These are phyloP conservation scores for Rhopalosiphum nymphaeae DNA, from an alignment of 2,888 invertebrate genomes.

Conservation along the genomic window DNA sequence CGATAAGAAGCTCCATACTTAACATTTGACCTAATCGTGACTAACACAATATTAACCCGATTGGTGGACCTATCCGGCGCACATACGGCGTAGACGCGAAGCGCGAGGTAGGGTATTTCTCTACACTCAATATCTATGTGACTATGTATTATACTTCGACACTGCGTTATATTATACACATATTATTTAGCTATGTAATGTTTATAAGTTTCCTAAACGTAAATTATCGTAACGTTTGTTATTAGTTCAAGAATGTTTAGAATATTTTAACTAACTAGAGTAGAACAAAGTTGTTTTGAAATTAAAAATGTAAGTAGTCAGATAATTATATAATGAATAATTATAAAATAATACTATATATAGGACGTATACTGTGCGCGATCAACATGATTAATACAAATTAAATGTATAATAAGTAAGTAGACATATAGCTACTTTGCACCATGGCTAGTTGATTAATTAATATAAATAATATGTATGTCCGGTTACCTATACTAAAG, in stretches of 20 bases:
- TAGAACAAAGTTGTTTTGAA: not conserved
- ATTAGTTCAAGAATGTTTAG: not conserved
- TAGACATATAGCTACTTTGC: not conserved
- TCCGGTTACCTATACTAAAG: not conserved
- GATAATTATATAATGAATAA: not conserved
- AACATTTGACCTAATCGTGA: slow-evolving; percentile 65
- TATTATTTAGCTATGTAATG: not conserved
- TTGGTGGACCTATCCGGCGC: not conserved
- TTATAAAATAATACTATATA: not conserved
- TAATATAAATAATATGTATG: not conserved
- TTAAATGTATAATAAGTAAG: not conserved
- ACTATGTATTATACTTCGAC: not conserved
- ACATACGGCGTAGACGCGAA: not conserved
- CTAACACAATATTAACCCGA: slow-evolving; percentile 62
- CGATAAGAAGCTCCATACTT: slow-evolving; percentile 64
- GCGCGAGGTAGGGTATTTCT: slow-evolving; percentile 18
- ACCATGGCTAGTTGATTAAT: not conserved
- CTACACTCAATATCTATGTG: not conserved
- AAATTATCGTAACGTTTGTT: not conserved
- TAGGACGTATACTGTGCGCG: not conserved
- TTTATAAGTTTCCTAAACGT: not conserved
- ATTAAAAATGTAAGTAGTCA: not conserved
- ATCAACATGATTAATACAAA: not conserved
- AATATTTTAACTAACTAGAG: not conserved
- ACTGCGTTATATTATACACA: not conserved